Conservation (phyloP, 2,888 invertebrate genomes). For the Mystacides longicornis region DNA sequence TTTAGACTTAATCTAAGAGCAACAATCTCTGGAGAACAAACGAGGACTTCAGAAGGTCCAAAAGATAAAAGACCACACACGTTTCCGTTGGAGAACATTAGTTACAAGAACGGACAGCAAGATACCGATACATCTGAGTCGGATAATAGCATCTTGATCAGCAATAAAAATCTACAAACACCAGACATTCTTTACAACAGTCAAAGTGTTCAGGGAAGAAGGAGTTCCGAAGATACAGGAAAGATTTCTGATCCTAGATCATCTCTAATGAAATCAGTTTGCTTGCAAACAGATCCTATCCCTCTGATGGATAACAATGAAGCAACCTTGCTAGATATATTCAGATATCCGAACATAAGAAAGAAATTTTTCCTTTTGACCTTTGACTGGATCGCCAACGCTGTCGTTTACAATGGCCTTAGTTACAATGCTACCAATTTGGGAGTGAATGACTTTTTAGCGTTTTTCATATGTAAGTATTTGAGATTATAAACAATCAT, state of each 20-base stretch:
- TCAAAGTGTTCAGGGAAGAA: not conserved
- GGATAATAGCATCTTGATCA: not conserved
- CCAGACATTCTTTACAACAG: not conserved
- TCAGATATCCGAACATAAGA: conserved; percentile 57
- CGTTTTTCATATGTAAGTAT: conserved; percentile 55
- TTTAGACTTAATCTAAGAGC: not conserved
- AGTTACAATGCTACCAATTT: conserved; percentile 61
- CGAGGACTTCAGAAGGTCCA: not conserved
- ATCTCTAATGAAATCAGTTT: conserved; percentile 5
- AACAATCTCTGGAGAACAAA: not conserved
- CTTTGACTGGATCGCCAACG: conserved; percentile 59
- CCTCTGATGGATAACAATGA: conserved; percentile 28
- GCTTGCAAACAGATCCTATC: conserved; percentile 7
- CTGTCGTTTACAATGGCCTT: conserved; percentile 61
- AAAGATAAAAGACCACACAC: conserved; percentile 7
- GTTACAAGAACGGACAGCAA: not conserved
- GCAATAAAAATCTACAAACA: not conserved
- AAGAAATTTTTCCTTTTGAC: conserved; percentile 58
- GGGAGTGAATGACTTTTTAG: conserved; percentile 60
- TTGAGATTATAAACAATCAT: no score
- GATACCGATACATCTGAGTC: not conserved
- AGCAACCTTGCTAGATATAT: conserved; percentile 55
- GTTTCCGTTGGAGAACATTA: conserved; percentile 5
- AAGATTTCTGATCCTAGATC: not conserved
- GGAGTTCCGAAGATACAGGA: not conserved